phyloP scores from a whole-genome alignment of 2,888 invertebrate genomes.

The Argyresthia goedartella region DNA sequence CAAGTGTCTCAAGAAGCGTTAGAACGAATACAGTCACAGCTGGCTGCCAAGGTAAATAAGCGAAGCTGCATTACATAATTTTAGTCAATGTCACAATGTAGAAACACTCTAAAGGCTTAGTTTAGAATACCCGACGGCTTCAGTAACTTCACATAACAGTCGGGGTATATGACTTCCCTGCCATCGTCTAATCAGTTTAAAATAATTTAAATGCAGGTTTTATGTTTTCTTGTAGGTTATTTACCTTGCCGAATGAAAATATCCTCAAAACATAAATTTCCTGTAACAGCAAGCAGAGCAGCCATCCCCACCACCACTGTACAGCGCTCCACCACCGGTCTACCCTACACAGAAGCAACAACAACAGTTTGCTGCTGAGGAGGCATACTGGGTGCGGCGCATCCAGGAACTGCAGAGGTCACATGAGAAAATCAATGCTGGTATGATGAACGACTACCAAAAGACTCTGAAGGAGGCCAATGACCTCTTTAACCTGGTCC shows the following conservation, averaged over 20 bases:
- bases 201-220: too few species aligned
- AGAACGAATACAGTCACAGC: conserved; percentile 57
- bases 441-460: conserved; percentile 54
- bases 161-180: neutral
- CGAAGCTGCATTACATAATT: conserved; percentile 55
- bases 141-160: too few species aligned
- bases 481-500: conserved; percentile 42
- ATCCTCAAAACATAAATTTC: conserved; percentile 7
- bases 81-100: conserved; percentile 50
- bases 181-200: too few species aligned
- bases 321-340: conserved; percentile 25
- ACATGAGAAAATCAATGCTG: conserved; percentile 51
- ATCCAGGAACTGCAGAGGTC: conserved; percentile 53
- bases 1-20: conserved; percentile 63
- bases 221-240: neutral
- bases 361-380: conserved; percentile 46
- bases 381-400: conserved; percentile 56
- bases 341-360: conserved; percentile 35
- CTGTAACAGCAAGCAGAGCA: conserved; percentile 40
- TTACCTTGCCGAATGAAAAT: neutral
- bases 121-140: too few species aligned
- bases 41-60: conserved; percentile 51
- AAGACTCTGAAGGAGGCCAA: conserved; percentile 57
- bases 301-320: conserved; percentile 30
- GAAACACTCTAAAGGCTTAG: conserved; percentile 22